Percentiles rank a stretch among this genome's conserved stretches.
phyloP scores from a whole-genome alignment of 2,888 invertebrate species.

The Crepidodera aurea region DNA sequence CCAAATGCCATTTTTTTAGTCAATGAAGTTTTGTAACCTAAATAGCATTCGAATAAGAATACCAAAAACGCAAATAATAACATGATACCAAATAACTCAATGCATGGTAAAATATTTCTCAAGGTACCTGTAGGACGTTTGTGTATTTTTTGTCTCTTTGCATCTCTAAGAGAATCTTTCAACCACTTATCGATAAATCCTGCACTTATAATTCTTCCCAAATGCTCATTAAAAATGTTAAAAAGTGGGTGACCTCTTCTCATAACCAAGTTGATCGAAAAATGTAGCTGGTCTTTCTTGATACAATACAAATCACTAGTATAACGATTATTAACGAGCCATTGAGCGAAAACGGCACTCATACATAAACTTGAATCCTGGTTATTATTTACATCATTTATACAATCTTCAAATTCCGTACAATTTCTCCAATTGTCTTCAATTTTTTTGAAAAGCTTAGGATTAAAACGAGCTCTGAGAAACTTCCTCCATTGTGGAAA shows the following conservation, averaged over 20 bases:
- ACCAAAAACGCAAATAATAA: slow-evolving; percentile 8
- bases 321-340: slow-evolving; percentile 8
- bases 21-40: too few species aligned
- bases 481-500: slow-evolving; percentile 15
- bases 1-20: too few species aligned
- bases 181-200: slow-evolving; percentile 33
- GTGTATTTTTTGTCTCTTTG: background rate
- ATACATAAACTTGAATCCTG: slow-evolving; percentile 28
- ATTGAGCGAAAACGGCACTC: slow-evolving; percentile 12
- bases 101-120: slow-evolving; percentile 1
- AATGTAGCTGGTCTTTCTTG: slow-evolving; percentile 12
- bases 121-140: background rate
- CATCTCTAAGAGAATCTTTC: slow-evolving; percentile 7
- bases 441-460: background rate
- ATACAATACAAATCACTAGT: slow-evolving; percentile 21
- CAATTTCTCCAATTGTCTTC: slow-evolving; percentile 21
- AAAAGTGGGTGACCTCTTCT: slow-evolving; percentile 31
- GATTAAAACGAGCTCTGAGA: background rate
- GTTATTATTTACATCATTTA: slow-evolving; percentile 20
- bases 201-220: slow-evolving; percentile 20
- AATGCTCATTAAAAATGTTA: slow-evolving; percentile 14
- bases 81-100: slow-evolving; percentile 11
- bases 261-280: slow-evolving; percentile 29
- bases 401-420: slow-evolving; percentile 14
- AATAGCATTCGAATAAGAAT: slow-evolving; percentile 10